Evolutionary conservation across 2,888 invertebrate species (phyloP).

Genomic region (Dioctria linearis): DNA sequence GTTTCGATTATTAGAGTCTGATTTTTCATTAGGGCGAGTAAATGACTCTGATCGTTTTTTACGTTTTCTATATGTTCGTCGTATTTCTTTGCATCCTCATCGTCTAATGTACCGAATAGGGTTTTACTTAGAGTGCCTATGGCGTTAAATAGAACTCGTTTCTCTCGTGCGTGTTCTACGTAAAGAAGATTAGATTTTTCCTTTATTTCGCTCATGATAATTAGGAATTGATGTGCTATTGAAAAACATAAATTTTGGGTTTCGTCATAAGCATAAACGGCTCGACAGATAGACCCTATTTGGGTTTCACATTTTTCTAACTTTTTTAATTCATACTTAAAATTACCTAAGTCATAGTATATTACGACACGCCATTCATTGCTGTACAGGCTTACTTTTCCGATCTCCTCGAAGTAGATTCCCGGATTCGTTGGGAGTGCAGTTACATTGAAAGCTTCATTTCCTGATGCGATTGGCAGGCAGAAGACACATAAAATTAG

Average conservation of each 20-base stretch:
- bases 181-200: background rate
- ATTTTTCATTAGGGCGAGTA: constrained; percentile 57
- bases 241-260: no score
- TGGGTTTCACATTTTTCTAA: background rate
- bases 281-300: background rate
- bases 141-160: constrained; percentile 31
- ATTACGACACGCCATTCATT: constrained; percentile 35
- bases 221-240: no score
- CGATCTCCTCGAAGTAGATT: constrained; percentile 54
- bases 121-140: background rate
- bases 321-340: constrained; percentile 12
- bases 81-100: constrained; percentile 55
- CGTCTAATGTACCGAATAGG: constrained; percentile 36
- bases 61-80: constrained; percentile 57
- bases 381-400: constrained; percentile 48
- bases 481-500: background rate
- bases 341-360: constrained; percentile 36
- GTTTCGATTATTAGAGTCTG: constrained; percentile 58
- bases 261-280: no score
- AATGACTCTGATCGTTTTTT: constrained; percentile 55
- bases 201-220: background rate
- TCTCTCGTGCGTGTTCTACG: background rate
- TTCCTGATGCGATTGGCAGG: no score
- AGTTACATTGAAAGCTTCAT: no score
- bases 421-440: constrained; percentile 36